phyloP scores from a whole-genome alignment of 2,888 invertebrate species.

The Drosophila atripex region DNA sequence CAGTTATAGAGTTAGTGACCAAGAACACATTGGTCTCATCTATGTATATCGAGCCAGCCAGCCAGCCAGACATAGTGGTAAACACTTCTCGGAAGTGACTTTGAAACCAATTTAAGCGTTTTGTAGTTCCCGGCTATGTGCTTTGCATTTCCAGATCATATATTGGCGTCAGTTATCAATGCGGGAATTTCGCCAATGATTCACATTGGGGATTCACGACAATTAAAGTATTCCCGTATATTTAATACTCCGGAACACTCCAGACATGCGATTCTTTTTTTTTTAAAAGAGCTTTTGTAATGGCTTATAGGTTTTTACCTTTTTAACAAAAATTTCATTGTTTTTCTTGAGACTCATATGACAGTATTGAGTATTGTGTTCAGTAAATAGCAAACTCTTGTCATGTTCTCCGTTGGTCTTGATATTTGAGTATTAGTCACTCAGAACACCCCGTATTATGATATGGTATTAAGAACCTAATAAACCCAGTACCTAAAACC shows the following conservation, averaged over 20 bases:
- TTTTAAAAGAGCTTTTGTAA: neutral
- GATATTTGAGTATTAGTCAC: neutral
- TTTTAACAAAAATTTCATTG: too few species aligned
- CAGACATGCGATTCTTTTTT: neutral
- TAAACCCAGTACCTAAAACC: too few species aligned
- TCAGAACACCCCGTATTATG: neutral
- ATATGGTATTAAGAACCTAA: too few species aligned
- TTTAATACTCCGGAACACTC: neutral
- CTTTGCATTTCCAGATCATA: conserved; percentile 50
- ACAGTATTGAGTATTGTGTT: neutral
- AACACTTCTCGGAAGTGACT: conserved; percentile 61
- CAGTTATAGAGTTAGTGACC: conserved; percentile 26
- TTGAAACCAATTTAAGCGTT: conserved; percentile 53
- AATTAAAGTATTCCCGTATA: neutral
- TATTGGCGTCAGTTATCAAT: conserved; percentile 11
- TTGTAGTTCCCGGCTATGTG: conserved; percentile 70
- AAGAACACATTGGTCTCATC: conserved; percentile 20
- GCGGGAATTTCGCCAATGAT: conserved; percentile 8
- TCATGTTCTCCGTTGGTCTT: conserved; percentile 4
- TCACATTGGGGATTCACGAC: conserved; percentile 28
- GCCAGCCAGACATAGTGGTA: conserved; percentile 38
- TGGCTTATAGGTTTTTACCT: neutral
- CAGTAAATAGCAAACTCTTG: conserved; percentile 7
- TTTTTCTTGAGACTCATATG: conserved; percentile 12
- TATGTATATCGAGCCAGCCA: conserved; percentile 4